Conservation (phyloP, 2,888 invertebrate species). For the Limnephilus rhombicus region DNA sequence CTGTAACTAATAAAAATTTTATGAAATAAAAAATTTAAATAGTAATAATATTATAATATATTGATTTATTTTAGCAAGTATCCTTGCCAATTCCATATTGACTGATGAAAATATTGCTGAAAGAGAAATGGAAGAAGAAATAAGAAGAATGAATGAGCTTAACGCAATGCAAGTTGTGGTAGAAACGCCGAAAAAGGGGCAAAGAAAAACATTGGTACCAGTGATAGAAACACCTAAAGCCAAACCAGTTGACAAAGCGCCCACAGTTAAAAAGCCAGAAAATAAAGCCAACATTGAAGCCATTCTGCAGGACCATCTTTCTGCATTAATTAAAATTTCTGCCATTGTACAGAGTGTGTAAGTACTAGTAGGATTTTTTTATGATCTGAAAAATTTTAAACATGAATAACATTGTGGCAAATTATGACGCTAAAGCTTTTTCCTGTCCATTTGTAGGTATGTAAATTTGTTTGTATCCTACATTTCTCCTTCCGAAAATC, state of each 20-base stretch:
- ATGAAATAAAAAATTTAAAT: no score
- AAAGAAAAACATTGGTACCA: not conserved
- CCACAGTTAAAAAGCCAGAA: not conserved
- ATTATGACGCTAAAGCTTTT: no score
- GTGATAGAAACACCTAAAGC: not conserved
- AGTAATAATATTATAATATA: no score
- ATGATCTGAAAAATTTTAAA: not conserved
- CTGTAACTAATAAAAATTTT: no score
- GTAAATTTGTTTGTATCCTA: no score
- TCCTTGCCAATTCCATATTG: not conserved
- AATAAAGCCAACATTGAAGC: not conserved
- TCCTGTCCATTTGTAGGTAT: no score
- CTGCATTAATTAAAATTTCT: constrained; percentile 10
- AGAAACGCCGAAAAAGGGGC: not conserved
- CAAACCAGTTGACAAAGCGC: not conserved
- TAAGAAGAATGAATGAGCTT: not conserved
- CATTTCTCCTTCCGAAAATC: no score
- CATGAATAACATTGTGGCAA: no score
- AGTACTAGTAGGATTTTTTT: not conserved
- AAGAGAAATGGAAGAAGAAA: not conserved
- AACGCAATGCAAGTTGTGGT: not conserved
- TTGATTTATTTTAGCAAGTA: not conserved
- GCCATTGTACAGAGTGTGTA: constrained; percentile 29
- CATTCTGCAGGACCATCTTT: not conserved
- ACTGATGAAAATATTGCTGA: constrained; percentile 1